Base-by-base conservation (phyloP, 2,888 invertebrate genomes). In the Sarcophaga carnaria region DNA sequence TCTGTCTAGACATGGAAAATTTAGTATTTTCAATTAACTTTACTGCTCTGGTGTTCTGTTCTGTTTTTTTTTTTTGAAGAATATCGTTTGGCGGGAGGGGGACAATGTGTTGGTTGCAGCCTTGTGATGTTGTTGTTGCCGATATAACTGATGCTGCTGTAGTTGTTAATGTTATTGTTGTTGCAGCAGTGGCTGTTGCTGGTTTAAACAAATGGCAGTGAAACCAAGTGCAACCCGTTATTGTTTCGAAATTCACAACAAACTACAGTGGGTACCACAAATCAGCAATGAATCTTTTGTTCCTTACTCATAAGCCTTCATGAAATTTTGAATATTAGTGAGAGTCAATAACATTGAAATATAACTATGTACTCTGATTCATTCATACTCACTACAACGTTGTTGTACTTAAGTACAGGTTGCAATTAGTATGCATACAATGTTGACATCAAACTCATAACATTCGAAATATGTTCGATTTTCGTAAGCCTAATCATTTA, bases 1-100 rank as follows among this genome's bases (percentile, higher is more conserved):
- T 90, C 92, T 92, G 92, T 92, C 92, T 92, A 92, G 92, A 92
- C 92, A 90, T 91, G 91, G 90, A 89, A 92, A 92, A 92, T 92
- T 92, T 92, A 92, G 92, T 92, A 92, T 92, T 92, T 92, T 92
- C 92, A 92, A 92, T 92, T 92, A 92, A 92, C 91, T 92, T 87
- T 84, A 47, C 75, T 22, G 79, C 80, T 84, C 64, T 80, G 80
- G 84, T 70, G 66, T 76, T 47, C 80, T 54, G 37, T 54, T 54
- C 0, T 54, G 0, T 49, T 49, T 49, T 49, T 49, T 11, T 49
- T 49, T 12, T 54, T 54, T 14, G 14, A 49, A 49, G 49, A 14
- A 49, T 4, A 49, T 14, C 14, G 49, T 1, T 1, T 49, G 12
- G 49, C 0, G 2, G 49, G 6, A 6, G 37, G 37, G 37, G 37